Conservation (phyloP, 30 jellyfish, hydroid and myxozoan genomes). For the Haliclystus octoradiatus region DNA sequence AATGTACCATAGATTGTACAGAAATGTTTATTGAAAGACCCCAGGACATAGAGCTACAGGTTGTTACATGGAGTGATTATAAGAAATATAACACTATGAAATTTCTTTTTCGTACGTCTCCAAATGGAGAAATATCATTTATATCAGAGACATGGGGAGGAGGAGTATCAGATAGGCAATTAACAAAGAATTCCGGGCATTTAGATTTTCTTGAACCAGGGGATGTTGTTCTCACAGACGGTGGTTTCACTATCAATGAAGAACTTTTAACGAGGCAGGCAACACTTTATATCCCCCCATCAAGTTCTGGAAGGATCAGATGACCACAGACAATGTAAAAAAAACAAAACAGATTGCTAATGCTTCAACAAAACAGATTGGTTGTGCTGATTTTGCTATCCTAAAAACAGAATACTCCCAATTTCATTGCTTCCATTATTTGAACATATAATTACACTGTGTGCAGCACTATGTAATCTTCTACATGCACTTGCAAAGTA, state of each 20-base stretch:
- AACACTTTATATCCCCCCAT: constrained; percentile 4
- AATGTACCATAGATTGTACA: constrained; percentile 53
- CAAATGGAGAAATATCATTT: constrained; percentile 34
- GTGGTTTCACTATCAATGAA: constrained; percentile 44
- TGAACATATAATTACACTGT: too few species aligned
- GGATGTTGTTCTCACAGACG: constrained; percentile 58
- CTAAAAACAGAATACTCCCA: too few species aligned
- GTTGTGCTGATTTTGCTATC: too few species aligned
- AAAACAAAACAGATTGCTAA: neutral
- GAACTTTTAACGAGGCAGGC: constrained; percentile 21
- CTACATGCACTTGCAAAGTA: too few species aligned
- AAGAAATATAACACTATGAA: constrained; percentile 48
- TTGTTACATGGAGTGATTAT: constrained; percentile 58
- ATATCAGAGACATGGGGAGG: constrained; percentile 37
- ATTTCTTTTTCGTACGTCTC: constrained; percentile 23
- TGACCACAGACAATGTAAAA: constrained; percentile 12
- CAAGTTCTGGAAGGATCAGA: constrained; percentile 16
- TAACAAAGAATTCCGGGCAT: constrained; percentile 36
- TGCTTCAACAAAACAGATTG: too few species aligned
- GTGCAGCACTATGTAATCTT: too few species aligned
- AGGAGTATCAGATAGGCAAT: constrained; percentile 28
- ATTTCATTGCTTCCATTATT: too few species aligned
- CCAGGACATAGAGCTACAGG: constrained; percentile 33
- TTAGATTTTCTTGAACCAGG: constrained; percentile 30
- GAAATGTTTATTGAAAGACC: constrained; percentile 58